Evolutionary conservation across 2,888 invertebrate species (phyloP), one percentile per base, ranked within the genome.

Genomic region (Andrena flavipes): DNA sequence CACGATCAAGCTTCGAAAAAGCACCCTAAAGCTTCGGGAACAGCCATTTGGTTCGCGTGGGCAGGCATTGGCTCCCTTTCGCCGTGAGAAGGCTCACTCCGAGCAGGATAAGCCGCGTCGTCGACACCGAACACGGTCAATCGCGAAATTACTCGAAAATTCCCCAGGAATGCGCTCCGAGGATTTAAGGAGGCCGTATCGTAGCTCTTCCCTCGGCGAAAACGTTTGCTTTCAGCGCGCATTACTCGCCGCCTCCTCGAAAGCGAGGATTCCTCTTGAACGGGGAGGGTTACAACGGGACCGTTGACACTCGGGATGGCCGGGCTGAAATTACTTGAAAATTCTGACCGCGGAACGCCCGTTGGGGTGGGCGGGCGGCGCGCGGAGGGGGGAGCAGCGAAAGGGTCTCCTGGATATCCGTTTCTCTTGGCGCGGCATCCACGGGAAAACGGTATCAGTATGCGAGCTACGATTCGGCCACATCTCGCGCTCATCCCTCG

Each of bases 401-500:
- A 65, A 71, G 76, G 71, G 59, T 73, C 64, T 48, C 59, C 26
- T 65, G 33, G 35, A 71, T 80, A 68, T 78, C 76, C 73, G 73
- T 81, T 69, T 78, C 76, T 81, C 83, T 77, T 78, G 69, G 54
- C 26, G n/a, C 33, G 77, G 77, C 65, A 71, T 82, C 76, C 80
- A 80, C 70, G 72, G 89, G 84, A 91, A 56, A 91, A 91, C 88
- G 91, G 91, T 93, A 94, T 94, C 93, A 93, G 94, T 93, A 94
- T 94, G 94, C 94, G 92, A 92, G 92, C 88, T 92, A 92, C 92
- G 93, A 92, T 92, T 93, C 92, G 93, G 92, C 94, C 93, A 93
- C 93, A 93, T 94, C 93, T 93, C 93, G 91, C 90, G 93, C 93
- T 94, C 93, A 94, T 93, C 93, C 93, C 93, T 93, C 93, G 93